Conservation (phyloP, 64 coral and sea anemone genomes). For the Pocillopora verrucosa region DNA sequence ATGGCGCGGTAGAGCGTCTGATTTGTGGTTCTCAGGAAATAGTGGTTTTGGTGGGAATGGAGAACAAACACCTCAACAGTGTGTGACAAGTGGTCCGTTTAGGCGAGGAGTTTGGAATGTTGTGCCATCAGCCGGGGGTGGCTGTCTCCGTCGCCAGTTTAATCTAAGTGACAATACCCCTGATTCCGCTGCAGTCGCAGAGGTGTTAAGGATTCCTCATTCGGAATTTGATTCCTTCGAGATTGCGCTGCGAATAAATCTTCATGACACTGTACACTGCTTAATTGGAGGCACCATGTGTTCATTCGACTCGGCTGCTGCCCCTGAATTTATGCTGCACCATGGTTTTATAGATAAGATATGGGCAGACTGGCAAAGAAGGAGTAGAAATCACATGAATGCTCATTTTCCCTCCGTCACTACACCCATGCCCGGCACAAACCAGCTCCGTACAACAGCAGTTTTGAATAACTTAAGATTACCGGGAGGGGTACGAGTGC, state of each 20-base stretch:
- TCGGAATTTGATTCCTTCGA: conserved; percentile 42
- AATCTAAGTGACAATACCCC: conserved; percentile 9
- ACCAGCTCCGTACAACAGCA: neutral
- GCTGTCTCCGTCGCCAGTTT: neutral
- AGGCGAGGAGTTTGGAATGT: conserved; percentile 18
- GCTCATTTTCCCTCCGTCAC: neutral
- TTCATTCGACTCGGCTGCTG: conserved; percentile 29
- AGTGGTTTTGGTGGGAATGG: conserved; percentile 74
- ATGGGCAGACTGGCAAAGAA: conserved; percentile 54
- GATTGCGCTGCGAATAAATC: neutral
- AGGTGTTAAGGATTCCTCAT: conserved; percentile 3
- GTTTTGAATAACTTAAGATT: conserved; percentile 29
- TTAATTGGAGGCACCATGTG: conserved; percentile 58
- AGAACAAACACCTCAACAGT: neutral
- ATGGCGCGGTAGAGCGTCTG: neutral
- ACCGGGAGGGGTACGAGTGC: conserved; percentile 40
- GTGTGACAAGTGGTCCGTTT: conserved; percentile 53
- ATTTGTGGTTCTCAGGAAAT: conserved; percentile 29
- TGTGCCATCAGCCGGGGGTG: conserved; percentile 15
- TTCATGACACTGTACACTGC: conserved; percentile 56
- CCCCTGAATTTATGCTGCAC: conserved; percentile 58
- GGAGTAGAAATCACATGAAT: neutral
- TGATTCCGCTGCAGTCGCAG: conserved; percentile 7
- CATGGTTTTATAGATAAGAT: conserved; percentile 63
- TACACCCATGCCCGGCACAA: neutral